These are phyloP conservation scores for Enteromius anoplus DNA, from an alignment of 2,797 vertebrate species.

Conservation along the genomic window DNA sequence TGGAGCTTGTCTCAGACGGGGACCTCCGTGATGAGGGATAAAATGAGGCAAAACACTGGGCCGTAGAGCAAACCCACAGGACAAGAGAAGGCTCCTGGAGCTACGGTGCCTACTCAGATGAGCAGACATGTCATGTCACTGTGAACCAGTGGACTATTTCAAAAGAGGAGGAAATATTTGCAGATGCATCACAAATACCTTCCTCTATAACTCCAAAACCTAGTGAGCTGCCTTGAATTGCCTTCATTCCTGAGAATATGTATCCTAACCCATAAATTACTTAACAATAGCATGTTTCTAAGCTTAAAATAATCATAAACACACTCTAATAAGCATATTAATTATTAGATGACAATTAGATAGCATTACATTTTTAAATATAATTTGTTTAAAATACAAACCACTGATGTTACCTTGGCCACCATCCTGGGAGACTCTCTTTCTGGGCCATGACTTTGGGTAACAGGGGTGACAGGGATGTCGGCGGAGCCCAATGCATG, in stretches of 20 bases:
- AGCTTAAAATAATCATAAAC: not conserved
- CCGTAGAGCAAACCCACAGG: conserved; percentile 55
- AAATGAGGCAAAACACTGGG: conserved; percentile 57
- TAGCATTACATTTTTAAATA: not conserved
- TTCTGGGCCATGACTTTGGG: conserved; percentile 74
- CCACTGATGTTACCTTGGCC: conserved; percentile 80
- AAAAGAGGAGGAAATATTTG: conserved; percentile 25
- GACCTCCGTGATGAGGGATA: conserved; percentile 67
- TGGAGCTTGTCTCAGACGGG: conserved; percentile 62
- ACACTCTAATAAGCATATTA: not conserved
- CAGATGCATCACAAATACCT: conserved; percentile 19
- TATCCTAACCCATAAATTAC: not conserved
- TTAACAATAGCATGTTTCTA: not conserved
- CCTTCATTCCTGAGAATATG: too few species aligned
- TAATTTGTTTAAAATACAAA: not conserved
- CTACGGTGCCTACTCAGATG: conserved; percentile 23
- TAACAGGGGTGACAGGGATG: conserved; percentile 69
- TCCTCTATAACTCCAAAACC: conserved; percentile 6
- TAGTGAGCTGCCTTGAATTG: not conserved
- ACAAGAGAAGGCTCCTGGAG: conserved; percentile 36
- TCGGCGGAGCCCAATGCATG: conserved; percentile 68
- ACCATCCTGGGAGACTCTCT: conserved; percentile 86
- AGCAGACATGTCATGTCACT: conserved; percentile 36
- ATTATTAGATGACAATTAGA: not conserved
- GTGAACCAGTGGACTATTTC: conserved; percentile 13